Base-by-base conservation (phyloP, 2,113 vertebrate species). In the Eonycteris spelaea region DNA sequence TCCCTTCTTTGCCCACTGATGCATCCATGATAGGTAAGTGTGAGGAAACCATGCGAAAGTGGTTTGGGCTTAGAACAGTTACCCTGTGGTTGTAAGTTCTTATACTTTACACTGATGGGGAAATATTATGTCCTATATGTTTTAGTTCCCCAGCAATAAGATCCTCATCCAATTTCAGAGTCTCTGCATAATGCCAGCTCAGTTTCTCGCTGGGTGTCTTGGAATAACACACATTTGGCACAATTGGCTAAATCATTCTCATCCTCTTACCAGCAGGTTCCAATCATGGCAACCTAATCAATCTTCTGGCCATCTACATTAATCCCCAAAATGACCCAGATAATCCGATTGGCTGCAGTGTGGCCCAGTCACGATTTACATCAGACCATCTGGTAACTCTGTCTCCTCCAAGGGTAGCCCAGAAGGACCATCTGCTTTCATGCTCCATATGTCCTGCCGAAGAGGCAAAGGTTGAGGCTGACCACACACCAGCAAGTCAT, bases 321-420 rank as follows among this genome's bases (percentile, higher is more conserved):
- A 96, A 80, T 83, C 63, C 63, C 78, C n/a, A 59, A 78, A 91
- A 93, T 94, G 96, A 97, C 88, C 80, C 77, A 86, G 91, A 93
- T 95, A 94, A 96, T 96, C 93, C 8, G n/a, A 95, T 79, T 92
- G 78, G 95, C 80, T 91, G 35, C 43, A 40, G 61, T 38, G 48
- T 35, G 19, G 45, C 89, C 86, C 70, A 93, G 91, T 79, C 93
- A 91, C 92, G 82, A 83, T 93, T 91, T 85, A 79, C 91, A 91
- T 91, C 91, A 40, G 95, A 95, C 97, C 97, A 97, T 96, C 96
- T 97, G 96, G 94, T 84, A 83, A 79, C 53, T 83, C 38, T 35
- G 6, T 83, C 22, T 74, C 91, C 82, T 97, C 91, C 83, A 70
- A 94, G 73, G 65, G 96, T 73, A 96, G 90, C 77, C 93, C 85